Conservation (phyloP, 2,888 invertebrate genomes). For the Chouioia cunea region DNA sequence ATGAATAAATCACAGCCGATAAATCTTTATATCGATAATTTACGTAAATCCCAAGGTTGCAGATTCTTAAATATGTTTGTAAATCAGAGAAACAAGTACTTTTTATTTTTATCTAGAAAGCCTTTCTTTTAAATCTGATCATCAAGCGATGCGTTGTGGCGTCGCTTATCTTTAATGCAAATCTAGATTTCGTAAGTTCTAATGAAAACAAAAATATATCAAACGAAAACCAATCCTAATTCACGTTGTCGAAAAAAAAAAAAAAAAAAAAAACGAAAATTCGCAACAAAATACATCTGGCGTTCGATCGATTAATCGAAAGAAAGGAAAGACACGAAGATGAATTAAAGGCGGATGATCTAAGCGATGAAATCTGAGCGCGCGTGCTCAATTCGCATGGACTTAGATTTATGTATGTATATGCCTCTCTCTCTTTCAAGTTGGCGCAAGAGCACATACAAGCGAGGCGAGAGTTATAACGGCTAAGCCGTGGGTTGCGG, state of each 20-base stretch:
- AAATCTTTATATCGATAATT: no score
- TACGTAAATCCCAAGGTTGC: no score
- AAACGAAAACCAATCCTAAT: neutral
- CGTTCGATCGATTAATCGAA: neutral
- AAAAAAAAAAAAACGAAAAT: no score
- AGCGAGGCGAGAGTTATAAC: constrained; percentile 49
- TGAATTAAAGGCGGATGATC: constrained; percentile 61
- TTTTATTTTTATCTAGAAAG: no score
- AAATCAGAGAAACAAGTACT: no score
- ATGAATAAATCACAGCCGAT: no score
- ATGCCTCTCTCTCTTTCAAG: constrained; percentile 52
- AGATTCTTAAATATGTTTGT: no score
- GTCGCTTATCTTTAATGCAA: no score
- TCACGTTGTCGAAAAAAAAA: no score
- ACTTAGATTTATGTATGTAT: constrained; percentile 67
- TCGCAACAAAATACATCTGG: neutral
- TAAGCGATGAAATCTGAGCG: constrained; percentile 68
- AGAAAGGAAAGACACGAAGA: constrained; percentile 14
- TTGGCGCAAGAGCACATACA: constrained; percentile 58
- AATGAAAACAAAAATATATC: neutral
- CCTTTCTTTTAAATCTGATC: no score
- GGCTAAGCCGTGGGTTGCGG: constrained; percentile 66
- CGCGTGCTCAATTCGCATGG: constrained; percentile 67
- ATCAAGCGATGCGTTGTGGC: no score
- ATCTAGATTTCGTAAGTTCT: no score